phyloP scores from a whole-genome alignment of 1,140 invertebrate species.

The Nasonia vitripennis region DNA sequence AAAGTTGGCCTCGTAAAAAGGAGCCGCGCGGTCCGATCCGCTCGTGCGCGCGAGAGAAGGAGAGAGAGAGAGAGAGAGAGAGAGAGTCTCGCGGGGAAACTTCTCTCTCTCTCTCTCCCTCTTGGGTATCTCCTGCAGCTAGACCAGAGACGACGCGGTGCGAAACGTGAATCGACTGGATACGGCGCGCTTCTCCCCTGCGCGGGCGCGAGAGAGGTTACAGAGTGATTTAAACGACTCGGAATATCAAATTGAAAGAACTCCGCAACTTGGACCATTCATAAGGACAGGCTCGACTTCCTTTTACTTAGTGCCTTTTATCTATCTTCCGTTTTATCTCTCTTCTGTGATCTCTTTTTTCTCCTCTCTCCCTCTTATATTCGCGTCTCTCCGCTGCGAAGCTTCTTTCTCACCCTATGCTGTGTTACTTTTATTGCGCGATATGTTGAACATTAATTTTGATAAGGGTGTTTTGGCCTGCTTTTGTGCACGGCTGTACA shows the following conservation, averaged over 20 bases:
- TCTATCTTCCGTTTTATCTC: conserved; percentile 50
- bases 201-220: conserved; percentile 14
- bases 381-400: too few relatives aligned
- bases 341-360: conserved; percentile 11
- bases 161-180: conserved; percentile 44
- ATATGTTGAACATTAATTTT: background rate
- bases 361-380: background rate
- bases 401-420: background rate
- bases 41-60: background rate
- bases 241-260: conserved; percentile 54
- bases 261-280: conserved; percentile 49
- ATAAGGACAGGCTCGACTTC: conserved; percentile 43
- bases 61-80: background rate
- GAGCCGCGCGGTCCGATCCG: background rate
- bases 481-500: too few relatives aligned
- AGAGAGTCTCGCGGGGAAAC: conserved; percentile 13
- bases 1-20: conserved; percentile 47
- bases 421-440: background rate
- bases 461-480: background rate
- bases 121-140: background rate
- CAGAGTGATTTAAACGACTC: conserved; percentile 50
- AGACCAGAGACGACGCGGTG: background rate
- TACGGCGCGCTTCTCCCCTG: background rate
- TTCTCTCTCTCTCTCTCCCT: background rate
- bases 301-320: conserved; percentile 50